Conservation (phyloP, 2,888 invertebrate genomes). For the Deilephila elpenor region DNA sequence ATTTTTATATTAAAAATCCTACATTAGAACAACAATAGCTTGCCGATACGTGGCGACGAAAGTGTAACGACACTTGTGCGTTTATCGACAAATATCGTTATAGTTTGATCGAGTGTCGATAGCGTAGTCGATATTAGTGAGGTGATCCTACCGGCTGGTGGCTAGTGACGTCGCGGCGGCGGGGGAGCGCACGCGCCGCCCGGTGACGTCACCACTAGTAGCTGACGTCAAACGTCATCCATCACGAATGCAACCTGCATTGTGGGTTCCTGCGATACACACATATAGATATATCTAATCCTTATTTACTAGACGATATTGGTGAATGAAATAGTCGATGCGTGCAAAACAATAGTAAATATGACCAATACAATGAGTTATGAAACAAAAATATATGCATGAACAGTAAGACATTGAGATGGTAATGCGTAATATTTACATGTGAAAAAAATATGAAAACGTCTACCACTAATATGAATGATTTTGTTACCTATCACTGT, state of each 20-base stretch:
- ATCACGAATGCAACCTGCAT: constrained; percentile 83
- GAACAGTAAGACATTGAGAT: too few relatives aligned
- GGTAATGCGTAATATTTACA: too few relatives aligned
- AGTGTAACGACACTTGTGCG: constrained; percentile 35
- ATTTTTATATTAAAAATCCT: constrained; percentile 51
- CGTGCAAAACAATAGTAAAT: background rate
- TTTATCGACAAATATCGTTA: constrained; percentile 35
- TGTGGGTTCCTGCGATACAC: constrained; percentile 72
- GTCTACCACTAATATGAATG: too few relatives aligned
- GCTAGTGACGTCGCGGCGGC: constrained; percentile 34
- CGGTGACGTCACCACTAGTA: constrained; percentile 52
- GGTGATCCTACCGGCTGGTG: constrained; percentile 8
- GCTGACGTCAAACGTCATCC: constrained; percentile 78
- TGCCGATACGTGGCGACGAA: constrained; percentile 42
- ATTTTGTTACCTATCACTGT: too few relatives aligned
- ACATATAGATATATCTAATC: background rate
- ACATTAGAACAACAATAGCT: constrained; percentile 67
- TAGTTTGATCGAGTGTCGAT: constrained; percentile 29
- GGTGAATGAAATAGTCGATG: background rate
- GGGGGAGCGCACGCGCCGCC: constrained; percentile 34
- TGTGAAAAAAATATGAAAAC: too few relatives aligned
- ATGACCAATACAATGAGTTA: background rate
- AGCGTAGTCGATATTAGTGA: constrained; percentile 18
- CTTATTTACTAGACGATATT: constrained; percentile 8
- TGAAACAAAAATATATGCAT: too few relatives aligned